These are phyloP conservation scores for Achatina immaculata DNA, from an alignment of 1,140 invertebrate genomes.

Conservation along the genomic window DNA sequence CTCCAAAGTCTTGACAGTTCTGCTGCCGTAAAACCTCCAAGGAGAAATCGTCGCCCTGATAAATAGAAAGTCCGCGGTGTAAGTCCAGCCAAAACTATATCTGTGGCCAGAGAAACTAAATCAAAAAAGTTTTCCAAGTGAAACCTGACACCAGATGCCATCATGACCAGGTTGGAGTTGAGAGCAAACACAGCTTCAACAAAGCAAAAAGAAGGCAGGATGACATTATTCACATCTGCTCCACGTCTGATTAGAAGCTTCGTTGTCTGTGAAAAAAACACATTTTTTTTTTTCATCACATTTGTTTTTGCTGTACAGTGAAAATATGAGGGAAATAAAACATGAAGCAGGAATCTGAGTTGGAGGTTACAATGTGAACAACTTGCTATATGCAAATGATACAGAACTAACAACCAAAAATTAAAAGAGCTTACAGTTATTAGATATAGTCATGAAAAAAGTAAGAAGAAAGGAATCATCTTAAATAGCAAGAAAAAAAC, in stretches of 20 bases:
- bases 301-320: not conserved
- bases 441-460: no score
- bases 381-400: no score
- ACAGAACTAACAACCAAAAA: no score
- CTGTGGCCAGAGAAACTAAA: conserved; percentile 7
- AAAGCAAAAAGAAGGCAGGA: conserved; percentile 29
- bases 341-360: not conserved
- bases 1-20: conserved; percentile 18
- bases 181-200: conserved; percentile 31
- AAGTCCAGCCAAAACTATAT: conserved; percentile 22
- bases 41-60: conserved; percentile 11
- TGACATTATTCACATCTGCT: conserved; percentile 33
- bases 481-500: not conserved
- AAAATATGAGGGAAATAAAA: not conserved
- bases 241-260: conserved; percentile 18
- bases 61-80: conserved; percentile 22
- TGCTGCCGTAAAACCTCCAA: not conserved
- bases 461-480: no score
- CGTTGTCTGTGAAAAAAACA: conserved; percentile 18
- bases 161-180: conserved; percentile 33
- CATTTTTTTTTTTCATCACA: not conserved
- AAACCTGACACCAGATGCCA: conserved; percentile 23
- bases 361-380: no score
- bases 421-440: no score
- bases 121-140: conserved; percentile 23